Evolutionary conservation across 2,113 vertebrate species (phyloP), one percentile per base, ranked within the genome.

Genomic region (Vidua macroura): DNA sequence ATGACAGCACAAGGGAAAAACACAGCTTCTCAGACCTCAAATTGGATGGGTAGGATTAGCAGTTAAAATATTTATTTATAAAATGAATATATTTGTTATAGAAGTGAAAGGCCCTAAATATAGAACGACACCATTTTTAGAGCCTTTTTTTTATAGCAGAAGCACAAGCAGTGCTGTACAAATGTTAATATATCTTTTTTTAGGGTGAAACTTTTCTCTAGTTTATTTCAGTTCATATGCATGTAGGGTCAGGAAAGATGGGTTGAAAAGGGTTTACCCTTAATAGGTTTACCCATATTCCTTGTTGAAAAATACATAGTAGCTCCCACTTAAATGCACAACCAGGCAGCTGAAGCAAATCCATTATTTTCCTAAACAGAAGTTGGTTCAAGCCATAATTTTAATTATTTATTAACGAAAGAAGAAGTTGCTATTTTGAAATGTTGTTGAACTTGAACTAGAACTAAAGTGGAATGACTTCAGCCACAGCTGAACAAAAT

Each of bases 401-500:
- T 68, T 84, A 83, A 83, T 80, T 89, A 88, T 76, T 92, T 76
- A 81, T 89, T 95, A 39, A 66, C 56, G 49, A 64, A 62, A 86
- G 75, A 86, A 92, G 72, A 87, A 74, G 49, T 90, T 83, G 23
- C 72, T 90, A n/a, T 95, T 90, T 85, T 73, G n/a, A 94, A 88
- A 48, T 88, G 75, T 55, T 90, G 51, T 46, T 95, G 79, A 96
- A 93, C 51, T 55, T 88, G 90, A 90, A 76, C 59, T 43, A 64
- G 64, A 94, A 81, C 43, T 85, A 93, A 85, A 82, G n/a, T 63
- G 72, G 46, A 92, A 95, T 88, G 90, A 95, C 83, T 94, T 94
- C 88, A 92, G 92, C 83, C 82, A 31, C 90, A 96, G 92, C 88
- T 96, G 90, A 96, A 90, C 79, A 94, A 88, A 92, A 93, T 92